Conservation (phyloP, 2,797 vertebrate genomes). For the Botia almorhae region DNA sequence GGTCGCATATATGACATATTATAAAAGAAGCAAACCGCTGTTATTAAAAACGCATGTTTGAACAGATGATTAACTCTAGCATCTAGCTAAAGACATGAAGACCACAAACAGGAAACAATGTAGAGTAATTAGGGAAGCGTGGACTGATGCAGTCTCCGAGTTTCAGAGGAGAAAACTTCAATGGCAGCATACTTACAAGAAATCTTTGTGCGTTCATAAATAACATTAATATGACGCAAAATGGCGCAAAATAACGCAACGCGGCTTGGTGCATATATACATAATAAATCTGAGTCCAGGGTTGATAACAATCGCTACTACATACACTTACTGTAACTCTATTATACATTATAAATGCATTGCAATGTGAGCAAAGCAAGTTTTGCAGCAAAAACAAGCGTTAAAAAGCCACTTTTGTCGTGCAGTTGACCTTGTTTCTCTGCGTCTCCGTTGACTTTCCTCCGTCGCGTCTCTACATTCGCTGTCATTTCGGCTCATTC, state of each 20-base stretch:
- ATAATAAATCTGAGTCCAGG: too few species aligned
- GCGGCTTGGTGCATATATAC: neutral
- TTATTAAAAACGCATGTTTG: neutral
- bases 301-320: too few species aligned
- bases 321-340: too few species aligned
- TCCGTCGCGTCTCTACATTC: slow-evolving; percentile 31
- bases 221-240: too few species aligned
- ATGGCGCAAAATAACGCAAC: neutral
- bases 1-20: too few species aligned
- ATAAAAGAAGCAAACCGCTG: too few species aligned
- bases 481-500: slow-evolving; percentile 51
- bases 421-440: slow-evolving; percentile 32
- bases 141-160: slow-evolving; percentile 19
- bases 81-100: neutral
- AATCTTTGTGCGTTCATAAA: neutral
- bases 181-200: neutral
- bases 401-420: neutral
- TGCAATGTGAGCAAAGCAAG: neutral
- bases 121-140: slow-evolving; percentile 35
- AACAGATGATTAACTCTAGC: neutral
- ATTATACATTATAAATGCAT: neutral
- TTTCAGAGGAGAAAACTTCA: slow-evolving; percentile 6
- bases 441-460: neutral
- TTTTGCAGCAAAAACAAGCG: neutral
- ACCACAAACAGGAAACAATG: neutral